These are phyloP conservation scores for Caloenas nicobarica DNA, from an alignment of 2,113 vertebrate species.

Conservation along the genomic window DNA sequence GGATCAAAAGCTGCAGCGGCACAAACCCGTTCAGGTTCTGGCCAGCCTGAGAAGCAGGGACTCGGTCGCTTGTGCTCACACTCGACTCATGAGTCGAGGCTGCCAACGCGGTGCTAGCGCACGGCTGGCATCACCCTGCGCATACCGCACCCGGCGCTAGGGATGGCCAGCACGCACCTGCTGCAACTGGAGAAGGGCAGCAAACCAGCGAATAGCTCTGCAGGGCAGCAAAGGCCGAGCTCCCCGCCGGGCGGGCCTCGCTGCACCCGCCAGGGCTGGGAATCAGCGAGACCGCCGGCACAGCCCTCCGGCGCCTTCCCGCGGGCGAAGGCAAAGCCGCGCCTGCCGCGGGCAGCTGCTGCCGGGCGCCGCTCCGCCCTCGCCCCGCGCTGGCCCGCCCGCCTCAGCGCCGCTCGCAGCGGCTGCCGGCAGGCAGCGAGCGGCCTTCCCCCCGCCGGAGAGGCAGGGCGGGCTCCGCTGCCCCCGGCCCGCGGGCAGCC, in stretches of 20 bases:
- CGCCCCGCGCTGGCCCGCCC: too few relatives aligned
- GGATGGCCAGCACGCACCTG: rapidly evolving
- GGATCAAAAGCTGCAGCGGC: neutral
- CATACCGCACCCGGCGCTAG: rapidly evolving
- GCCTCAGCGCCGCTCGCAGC: neutral
- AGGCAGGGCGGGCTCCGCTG: too few relatives aligned
- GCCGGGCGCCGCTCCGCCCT: neutral
- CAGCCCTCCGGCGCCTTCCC: rapidly evolving
- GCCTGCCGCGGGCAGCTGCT: too few relatives aligned
- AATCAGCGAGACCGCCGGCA: too few relatives aligned
- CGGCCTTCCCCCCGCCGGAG: neutral
- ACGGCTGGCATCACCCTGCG: rapidly evolving
- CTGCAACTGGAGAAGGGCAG: rapidly evolving
- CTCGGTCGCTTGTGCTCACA: rapidly evolving
- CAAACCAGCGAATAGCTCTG: rapidly evolving
- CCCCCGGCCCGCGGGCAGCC: neutral
- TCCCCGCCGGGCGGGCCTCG: neutral
- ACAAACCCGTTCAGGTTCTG: rapidly evolving
- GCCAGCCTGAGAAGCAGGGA: rapidly evolving
- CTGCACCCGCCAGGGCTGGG: neutral
- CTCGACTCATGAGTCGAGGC: rapidly evolving
- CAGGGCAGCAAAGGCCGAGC: rapidly evolving
- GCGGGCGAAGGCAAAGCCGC: rapidly evolving
- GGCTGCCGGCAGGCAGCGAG: too few relatives aligned
- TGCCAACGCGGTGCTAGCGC: rapidly evolving